Evolutionary conservation across 2,888 invertebrate genomes (phyloP), one percentile per base, ranked within the genome.

Genomic region (Disparrhopalites patrizii): DNA sequence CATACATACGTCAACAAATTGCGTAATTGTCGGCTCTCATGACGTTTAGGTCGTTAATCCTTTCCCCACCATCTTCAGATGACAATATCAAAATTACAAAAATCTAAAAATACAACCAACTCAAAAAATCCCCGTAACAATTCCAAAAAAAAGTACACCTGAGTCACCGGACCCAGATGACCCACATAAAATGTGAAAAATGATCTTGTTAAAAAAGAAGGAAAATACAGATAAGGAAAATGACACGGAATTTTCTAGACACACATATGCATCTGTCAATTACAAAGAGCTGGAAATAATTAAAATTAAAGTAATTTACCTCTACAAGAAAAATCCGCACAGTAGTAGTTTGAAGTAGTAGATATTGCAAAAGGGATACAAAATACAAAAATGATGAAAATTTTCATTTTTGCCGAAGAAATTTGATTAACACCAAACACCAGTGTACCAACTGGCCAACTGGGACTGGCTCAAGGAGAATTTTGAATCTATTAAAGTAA

Each of bases 261-360:
- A n/a, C n/a, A n/a, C n/a, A n/a, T n/a, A n/a, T n/a, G n/a, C 28
- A 31, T 28, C 60, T 50, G 51, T 50, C 60, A 61, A 30, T 47
- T 43, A 15, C 5, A 18, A 25, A 8, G 27, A 40, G 15, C n/a
- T n/a, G n/a, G n/a, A 13, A 23, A 30, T n/a, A 30, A 47, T 3
- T 1, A 23, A 47, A 10, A 50, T 50, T 33, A 2, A 18, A 58
- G 51, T 30, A 30, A 15, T 47, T 47, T 33, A 70, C 70, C 72
- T 67, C 64, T 56, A 58, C 72, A 72, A 30, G 69, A 65, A 60
- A 62, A 72, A 56, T 70, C 69, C 1, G 55, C 64, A 57, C 72
- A 72, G 30, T 54, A 66, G 43, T 64, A 72, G 56, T 47, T 55
- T 27, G 13, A n/a, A 23, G 31, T 7, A 33, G 31, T 27, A 2